Percentiles rank a stretch among this genome's conserved stretches.
Evolutionary conservation across 2,113 vertebrate genomes (phyloP).

Genomic region (Bambusicola thoracicus): DNA sequence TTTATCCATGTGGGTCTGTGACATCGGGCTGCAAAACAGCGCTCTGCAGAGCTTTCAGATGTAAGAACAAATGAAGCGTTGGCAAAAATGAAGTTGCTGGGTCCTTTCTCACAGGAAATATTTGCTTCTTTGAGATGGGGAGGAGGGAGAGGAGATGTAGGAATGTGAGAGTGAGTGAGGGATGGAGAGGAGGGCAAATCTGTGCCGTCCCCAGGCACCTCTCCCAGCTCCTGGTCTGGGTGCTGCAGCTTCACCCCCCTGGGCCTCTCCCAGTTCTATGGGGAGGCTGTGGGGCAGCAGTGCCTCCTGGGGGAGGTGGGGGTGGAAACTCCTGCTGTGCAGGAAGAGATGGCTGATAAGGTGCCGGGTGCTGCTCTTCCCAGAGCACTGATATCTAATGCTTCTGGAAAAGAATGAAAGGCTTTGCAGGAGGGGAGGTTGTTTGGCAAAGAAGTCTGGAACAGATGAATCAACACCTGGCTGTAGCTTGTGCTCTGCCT

Average conservation of each 20-base stretch:
- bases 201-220: neutral
- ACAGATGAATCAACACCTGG: neutral
- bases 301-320: neutral
- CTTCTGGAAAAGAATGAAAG: slow-evolving; percentile 42
- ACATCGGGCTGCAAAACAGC: neutral
- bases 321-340: neutral
- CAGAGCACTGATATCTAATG: neutral
- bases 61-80: neutral
- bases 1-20: neutral
- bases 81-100: neutral
- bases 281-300: neutral
- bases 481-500: neutral
- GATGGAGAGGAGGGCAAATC: neutral
- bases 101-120: neutral
- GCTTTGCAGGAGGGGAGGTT: neutral
- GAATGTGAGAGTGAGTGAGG: rapidly evolving
- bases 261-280: neutral
- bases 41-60: neutral
- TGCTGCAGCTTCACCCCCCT: neutral
- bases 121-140: neutral
- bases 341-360: neutral
- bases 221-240: neutral
- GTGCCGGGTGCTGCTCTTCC: neutral
- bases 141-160: neutral
- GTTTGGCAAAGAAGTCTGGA: neutral